Evolutionary conservation across 2,888 invertebrate genomes (phyloP).

Genomic region (Pterostichus niger): DNA sequence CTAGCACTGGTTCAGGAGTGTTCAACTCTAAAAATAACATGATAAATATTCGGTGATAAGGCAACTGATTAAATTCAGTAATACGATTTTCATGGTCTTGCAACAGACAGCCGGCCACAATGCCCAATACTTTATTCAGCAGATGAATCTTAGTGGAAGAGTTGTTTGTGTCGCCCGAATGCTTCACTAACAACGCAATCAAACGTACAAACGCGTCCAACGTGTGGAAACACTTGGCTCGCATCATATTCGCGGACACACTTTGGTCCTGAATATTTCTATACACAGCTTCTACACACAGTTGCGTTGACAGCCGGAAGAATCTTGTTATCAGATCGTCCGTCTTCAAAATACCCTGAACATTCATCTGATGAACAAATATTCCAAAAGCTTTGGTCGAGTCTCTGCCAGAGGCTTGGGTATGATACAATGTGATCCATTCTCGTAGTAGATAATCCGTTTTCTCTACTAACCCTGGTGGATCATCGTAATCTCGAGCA

Average conservation of each 20-base stretch:
- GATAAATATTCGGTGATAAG: conserved; percentile 97
- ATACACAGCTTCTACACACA: conserved; percentile 97
- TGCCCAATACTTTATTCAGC: conserved; percentile 96
- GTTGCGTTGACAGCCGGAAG: conserved; percentile 97
- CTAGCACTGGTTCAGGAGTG: conserved; percentile 94
- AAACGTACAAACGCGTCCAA: conserved; percentile 97
- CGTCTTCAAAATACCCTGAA: conserved; percentile 96
- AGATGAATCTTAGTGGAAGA: conserved; percentile 98
- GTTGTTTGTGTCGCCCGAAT: conserved; percentile 93
- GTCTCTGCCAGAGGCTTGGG: conserved; percentile 88
- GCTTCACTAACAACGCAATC: conserved; percentile 96
- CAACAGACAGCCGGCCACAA: conserved; percentile 95
- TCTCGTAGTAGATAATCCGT: conserved; percentile 96
- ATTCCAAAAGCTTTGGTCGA: conserved; percentile 94
- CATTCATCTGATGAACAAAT: conserved; percentile 98
- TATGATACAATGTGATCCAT: conserved; percentile 96
- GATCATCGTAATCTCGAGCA: conserved; percentile 94
- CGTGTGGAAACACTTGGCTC: conserved; percentile 96
- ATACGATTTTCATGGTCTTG: conserved; percentile 97
- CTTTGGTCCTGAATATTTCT: conserved; percentile 88
- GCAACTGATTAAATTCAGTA: conserved; percentile 96
- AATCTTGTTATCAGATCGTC: conserved; percentile 98
- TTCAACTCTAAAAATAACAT: conserved; percentile 98
- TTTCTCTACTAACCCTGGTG: conserved; percentile 95
- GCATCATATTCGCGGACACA: conserved; percentile 82